These are phyloP conservation scores for Saccopteryx leptura DNA, from an alignment of 2,113 vertebrate species.

Conservation along the genomic window DNA sequence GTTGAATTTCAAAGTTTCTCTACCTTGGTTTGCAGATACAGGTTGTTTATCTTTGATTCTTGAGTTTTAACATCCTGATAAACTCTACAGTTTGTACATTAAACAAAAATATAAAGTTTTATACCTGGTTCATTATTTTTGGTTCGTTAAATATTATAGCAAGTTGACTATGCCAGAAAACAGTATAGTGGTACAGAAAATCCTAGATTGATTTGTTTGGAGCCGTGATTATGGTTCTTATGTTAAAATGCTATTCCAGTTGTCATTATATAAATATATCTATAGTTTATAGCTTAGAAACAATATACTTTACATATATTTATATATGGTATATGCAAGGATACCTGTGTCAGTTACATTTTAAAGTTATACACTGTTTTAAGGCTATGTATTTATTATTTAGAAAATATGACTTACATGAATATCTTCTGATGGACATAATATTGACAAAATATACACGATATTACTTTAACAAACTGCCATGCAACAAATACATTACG, in stretches of 20 bases:
- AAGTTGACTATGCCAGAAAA: constrained; percentile 57
- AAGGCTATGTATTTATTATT: constrained; percentile 91
- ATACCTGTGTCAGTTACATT: constrained; percentile 83
- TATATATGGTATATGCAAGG: constrained; percentile 79
- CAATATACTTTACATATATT: constrained; percentile 76
- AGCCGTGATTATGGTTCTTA: constrained; percentile 71
- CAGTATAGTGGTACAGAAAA: constrained; percentile 66
- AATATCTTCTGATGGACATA: constrained; percentile 87
- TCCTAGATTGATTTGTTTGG: constrained; percentile 66
- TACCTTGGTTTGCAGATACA: constrained; percentile 54
- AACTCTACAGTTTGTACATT: constrained; percentile 61
- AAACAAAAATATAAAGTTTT: constrained; percentile 57
- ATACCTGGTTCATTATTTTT: constrained; percentile 69
- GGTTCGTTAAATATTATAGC: constrained; percentile 54
- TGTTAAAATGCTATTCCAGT: constrained; percentile 57
- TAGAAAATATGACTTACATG: constrained; percentile 91
- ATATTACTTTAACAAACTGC: constrained; percentile 90
- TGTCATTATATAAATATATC: constrained; percentile 78
- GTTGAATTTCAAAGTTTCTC: constrained; percentile 66
- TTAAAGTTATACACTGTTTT: constrained; percentile 89
- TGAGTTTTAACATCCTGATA: constrained; percentile 68
- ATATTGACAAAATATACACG: constrained; percentile 89
- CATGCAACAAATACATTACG: constrained; percentile 91
- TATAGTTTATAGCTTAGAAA: constrained; percentile 76
- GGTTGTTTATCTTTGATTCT: constrained; percentile 43